A percentile compares a stretch with the other conserved stretches of the same genome.
Conservation (phyloP, 2,888 invertebrate species). For the Zhuqinia jingwanae region DNA sequence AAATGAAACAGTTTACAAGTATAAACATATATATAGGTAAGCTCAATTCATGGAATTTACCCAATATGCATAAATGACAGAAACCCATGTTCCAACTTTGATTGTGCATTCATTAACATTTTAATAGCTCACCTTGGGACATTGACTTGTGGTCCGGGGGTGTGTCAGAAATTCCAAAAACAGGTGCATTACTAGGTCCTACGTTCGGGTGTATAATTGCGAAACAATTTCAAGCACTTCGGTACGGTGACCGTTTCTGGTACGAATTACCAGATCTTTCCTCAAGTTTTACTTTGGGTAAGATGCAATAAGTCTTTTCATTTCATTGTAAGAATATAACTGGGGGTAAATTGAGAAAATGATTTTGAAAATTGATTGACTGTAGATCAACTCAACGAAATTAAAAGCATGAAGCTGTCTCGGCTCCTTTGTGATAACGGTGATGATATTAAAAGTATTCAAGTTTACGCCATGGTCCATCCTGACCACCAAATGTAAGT, state of each 20-base stretch:
- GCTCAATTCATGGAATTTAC: background rate
- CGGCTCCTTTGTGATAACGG: slow-evolving; percentile 82
- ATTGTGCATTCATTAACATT: background rate
- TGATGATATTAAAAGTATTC: slow-evolving; percentile 81
- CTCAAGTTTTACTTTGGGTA: slow-evolving; percentile 81
- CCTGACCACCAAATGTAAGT: slow-evolving; percentile 82
- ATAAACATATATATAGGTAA: slow-evolving; percentile 80
- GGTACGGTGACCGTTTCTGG: slow-evolving; percentile 82
- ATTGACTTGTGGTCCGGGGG: slow-evolving; percentile 82
- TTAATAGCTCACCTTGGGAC: slow-evolving; percentile 80
- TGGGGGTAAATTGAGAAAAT: background rate
- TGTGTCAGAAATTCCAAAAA: slow-evolving; percentile 82
- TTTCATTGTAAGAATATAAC: background rate
- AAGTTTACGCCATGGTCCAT: slow-evolving; percentile 81
- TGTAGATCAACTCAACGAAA: slow-evolving; percentile 82
- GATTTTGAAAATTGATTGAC: slow-evolving; percentile 45
- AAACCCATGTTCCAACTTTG: background rate
- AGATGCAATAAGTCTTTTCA: slow-evolving; percentile 15
- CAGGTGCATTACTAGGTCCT: slow-evolving; percentile 81
- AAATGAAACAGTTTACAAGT: slow-evolving; percentile 80
- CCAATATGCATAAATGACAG: no score
- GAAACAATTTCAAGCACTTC: slow-evolving; percentile 81
- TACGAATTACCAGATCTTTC: slow-evolving; percentile 81
- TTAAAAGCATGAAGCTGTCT: slow-evolving; percentile 81
- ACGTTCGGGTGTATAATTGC: slow-evolving; percentile 82